Percentiles rank a stretch among this genome's conserved stretches.
Conservation (phyloP, 2,797 vertebrate species). For the Botia kubotai region DNA sequence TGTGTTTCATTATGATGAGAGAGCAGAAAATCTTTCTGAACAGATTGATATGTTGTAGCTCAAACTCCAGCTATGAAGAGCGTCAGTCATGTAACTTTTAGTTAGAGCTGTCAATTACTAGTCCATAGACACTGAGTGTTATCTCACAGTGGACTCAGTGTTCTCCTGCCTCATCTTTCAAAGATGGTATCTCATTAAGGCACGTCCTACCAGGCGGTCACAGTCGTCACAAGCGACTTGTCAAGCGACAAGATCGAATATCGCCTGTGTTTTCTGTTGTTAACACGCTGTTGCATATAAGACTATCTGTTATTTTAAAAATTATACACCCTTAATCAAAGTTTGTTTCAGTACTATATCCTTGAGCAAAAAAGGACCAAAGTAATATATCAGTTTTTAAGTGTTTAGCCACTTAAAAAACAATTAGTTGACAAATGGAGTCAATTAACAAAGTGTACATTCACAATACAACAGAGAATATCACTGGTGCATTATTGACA, state of each 20-base stretch:
- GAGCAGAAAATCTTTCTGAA: background rate
- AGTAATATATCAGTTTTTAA: background rate
- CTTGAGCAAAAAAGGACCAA: background rate
- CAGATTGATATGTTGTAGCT: background rate
- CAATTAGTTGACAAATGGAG: background rate
- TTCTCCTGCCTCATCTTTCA: background rate
- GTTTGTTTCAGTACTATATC: background rate
- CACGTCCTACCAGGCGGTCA: background rate
- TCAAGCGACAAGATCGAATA: background rate
- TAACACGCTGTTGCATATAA: constrained; percentile 4
- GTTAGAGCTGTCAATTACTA: background rate
- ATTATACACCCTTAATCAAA: background rate
- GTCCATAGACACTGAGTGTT: background rate
- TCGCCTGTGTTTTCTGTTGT: background rate
- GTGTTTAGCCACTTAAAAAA: background rate
- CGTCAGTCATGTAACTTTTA: background rate
- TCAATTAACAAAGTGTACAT: background rate
- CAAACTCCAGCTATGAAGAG: background rate
- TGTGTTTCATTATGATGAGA: background rate
- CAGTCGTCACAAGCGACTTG: background rate
- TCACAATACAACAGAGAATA: background rate
- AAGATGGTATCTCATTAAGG: background rate
- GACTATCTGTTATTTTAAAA: background rate
- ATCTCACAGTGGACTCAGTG: background rate
- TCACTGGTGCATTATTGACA: no score